These are phyloP conservation scores for Probosciger aterrimus DNA, from an alignment of 2,113 vertebrate genomes.

Conservation along the genomic window DNA sequence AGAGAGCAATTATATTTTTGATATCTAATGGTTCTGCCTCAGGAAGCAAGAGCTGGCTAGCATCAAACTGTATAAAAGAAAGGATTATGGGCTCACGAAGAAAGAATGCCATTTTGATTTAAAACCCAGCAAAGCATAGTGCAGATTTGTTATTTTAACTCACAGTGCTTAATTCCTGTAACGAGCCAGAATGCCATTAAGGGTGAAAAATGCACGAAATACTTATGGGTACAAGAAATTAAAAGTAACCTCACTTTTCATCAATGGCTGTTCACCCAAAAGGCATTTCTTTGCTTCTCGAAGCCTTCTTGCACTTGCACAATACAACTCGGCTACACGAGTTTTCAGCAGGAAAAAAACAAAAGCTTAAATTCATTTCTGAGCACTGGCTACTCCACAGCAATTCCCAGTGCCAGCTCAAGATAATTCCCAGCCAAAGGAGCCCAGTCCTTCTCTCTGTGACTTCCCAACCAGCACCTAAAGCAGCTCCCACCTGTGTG, in stretches of 20 bases:
- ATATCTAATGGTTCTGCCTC: conserved; percentile 61
- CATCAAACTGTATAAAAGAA: conserved; percentile 61
- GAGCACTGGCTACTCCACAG: background rate
- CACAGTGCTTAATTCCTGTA: conserved; percentile 45
- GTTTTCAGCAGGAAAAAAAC: background rate
- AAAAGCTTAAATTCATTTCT: background rate
- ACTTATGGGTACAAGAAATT: conserved; percentile 20
- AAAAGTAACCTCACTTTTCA: conserved; percentile 28
- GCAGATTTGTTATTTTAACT: conserved; percentile 63
- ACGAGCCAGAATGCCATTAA: conserved; percentile 50
- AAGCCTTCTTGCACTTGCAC: background rate
- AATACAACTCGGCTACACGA: background rate
- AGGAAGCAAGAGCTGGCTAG: conserved; percentile 53
- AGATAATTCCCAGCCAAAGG: background rate
- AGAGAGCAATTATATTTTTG: conserved; percentile 61
- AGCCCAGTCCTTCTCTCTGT: background rate
- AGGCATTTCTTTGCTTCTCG: background rate
- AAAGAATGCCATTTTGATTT: conserved; percentile 59
- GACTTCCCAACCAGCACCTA: background rate
- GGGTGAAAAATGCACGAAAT: background rate
- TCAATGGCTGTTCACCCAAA: background rate
- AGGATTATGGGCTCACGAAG: conserved; percentile 32
- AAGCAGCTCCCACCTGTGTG: background rate
- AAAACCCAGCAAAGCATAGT: conserved; percentile 57
- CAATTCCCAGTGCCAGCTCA: background rate